phyloP scores from a whole-genome alignment of 2,797 vertebrate genomes.

The Poeciliopsis turneri region DNA sequence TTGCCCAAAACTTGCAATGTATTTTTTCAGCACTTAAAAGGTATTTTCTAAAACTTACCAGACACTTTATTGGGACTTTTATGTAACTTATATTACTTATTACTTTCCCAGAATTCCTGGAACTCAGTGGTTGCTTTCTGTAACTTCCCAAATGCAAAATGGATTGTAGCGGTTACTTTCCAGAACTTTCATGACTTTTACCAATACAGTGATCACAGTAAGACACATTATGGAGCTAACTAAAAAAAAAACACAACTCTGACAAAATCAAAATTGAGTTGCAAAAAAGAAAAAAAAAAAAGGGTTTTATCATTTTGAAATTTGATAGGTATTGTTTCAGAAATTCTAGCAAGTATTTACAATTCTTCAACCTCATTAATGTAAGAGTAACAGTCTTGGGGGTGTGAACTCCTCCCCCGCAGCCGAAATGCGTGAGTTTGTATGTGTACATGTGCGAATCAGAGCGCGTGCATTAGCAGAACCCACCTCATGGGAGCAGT shows the following conservation, averaged over 20 bases:
- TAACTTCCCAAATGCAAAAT: not conserved
- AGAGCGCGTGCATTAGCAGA: conserved; percentile 37
- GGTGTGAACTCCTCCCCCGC: not conserved
- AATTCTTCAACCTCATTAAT: not conserved
- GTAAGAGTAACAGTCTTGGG: not conserved
- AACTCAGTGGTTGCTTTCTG: no score
- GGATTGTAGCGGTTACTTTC: not conserved
- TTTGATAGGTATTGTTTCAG: not conserved
- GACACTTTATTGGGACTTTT: not conserved
- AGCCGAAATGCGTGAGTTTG: not conserved
- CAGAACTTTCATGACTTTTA: not conserved
- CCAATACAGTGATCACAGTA: not conserved
- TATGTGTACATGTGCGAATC: conserved; percentile 5
- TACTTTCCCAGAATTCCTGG: not conserved
- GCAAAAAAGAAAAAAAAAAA: not conserved
- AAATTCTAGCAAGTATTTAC: not conserved
- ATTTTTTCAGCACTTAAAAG: no score
- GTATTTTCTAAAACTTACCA: not conserved
- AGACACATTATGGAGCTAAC: not conserved
- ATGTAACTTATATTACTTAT: not conserved
- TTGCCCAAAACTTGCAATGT: no score
- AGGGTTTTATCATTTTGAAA: not conserved
- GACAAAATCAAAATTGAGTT: not conserved
- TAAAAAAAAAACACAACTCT: not conserved
- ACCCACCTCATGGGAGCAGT: conserved; percentile 50